Percentiles rank a stretch among this genome's conserved stretches.
Conservation (phyloP, 2,113 vertebrate genomes). For the Corythaixoides concolor region DNA sequence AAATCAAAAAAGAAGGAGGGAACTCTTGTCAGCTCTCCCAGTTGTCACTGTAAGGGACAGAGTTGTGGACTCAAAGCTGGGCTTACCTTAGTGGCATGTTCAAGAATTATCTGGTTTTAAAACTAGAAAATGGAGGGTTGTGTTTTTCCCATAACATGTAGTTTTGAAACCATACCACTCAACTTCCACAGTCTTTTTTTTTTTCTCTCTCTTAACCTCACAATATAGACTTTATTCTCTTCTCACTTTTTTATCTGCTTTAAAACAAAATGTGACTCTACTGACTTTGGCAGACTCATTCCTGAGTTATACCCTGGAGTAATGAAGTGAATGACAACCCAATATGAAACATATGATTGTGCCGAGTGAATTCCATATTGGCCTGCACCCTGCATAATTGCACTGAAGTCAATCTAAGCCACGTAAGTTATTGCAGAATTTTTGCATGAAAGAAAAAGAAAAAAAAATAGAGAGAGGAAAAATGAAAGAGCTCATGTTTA, state of each 20-base stretch:
- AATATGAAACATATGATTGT: constrained; percentile 4
- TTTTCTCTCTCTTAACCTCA: not conserved
- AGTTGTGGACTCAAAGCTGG: not conserved
- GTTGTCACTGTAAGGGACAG: not conserved
- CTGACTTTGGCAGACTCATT: not conserved
- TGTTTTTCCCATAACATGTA: not conserved
- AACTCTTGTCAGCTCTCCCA: not conserved
- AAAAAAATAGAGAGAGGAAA: not conserved
- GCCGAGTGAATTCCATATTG: constrained; percentile 6
- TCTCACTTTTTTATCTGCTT: not conserved
- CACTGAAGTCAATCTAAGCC: not conserved
- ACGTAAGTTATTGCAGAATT: not conserved
- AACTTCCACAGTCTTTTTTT: not conserved
- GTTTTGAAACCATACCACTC: not conserved
- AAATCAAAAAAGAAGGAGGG: not conserved
- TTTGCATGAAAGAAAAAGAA: not conserved
- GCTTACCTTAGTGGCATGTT: not conserved
- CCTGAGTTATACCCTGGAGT: not conserved
- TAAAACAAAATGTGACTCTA: not conserved
- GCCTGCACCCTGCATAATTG: not conserved
- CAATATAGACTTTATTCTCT: not conserved
- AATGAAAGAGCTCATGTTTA: not conserved
- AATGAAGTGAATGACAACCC: not conserved
- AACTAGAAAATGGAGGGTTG: not conserved
- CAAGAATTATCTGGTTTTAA: not conserved